These are phyloP conservation scores for Hippocampus mohnikei DNA, from an alignment of 2,113 vertebrate genomes.

Conservation along the genomic window DNA sequence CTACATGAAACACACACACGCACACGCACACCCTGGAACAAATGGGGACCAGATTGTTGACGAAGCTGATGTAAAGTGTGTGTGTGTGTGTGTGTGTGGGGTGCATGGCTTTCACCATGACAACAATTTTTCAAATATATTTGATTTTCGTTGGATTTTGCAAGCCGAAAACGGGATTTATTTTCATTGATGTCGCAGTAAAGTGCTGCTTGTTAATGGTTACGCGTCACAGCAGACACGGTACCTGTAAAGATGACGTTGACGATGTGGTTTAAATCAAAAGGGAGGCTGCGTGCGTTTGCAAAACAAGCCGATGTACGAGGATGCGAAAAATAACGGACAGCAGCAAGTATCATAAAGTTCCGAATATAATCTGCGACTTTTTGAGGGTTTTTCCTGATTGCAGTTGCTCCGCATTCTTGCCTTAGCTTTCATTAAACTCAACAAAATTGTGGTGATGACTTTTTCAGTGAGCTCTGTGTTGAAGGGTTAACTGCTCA, in stretches of 20 bases:
- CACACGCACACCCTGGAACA: slow-evolving; percentile 47
- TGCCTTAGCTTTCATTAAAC: too few relatives aligned
- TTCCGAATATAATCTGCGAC: too few relatives aligned
- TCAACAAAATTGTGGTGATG: too few relatives aligned
- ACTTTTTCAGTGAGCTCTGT: too few relatives aligned
- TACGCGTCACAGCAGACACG: neutral
- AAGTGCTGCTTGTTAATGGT: too few relatives aligned
- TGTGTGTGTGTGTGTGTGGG: neutral
- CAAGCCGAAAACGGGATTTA: neutral
- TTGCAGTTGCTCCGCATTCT: too few relatives aligned
- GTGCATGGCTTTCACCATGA: neutral
- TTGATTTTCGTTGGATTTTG: neutral
- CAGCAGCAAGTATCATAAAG: neutral
- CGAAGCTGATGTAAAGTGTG: slow-evolving; percentile 60
- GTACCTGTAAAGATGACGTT: neutral
- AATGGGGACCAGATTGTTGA: slow-evolving; percentile 68
- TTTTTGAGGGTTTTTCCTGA: too few relatives aligned
- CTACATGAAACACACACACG: neutral
- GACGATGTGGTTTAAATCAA: neutral
- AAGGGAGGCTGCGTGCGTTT: neutral
- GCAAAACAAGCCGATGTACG: too few relatives aligned
- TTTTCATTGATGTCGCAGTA: too few relatives aligned
- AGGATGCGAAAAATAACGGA: neutral
- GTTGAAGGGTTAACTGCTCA: too few relatives aligned
- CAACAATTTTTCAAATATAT: neutral